Percentiles rank a stretch among this genome's conserved stretches.
Conservation (phyloP, 2,888 invertebrate genomes). For the Endotricha flammealis region DNA sequence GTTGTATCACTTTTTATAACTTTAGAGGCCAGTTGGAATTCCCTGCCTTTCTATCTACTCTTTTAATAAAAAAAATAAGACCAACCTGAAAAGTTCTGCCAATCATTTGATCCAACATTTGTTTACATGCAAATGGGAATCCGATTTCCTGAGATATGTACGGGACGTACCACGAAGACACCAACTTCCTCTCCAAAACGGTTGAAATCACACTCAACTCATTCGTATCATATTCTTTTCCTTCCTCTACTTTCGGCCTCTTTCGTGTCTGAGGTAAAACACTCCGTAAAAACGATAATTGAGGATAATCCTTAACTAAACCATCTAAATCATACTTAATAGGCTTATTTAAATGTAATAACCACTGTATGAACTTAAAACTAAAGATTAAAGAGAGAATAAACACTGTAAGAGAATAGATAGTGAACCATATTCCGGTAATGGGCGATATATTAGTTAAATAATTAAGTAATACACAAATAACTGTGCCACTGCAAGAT, state of each 20-base stretch:
- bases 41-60: too few relatives aligned
- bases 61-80: conserved; percentile 13
- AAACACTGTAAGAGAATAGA: conserved; percentile 58
- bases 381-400: conserved; percentile 64
- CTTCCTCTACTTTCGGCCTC: conserved; percentile 24
- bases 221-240: conserved; percentile 63
- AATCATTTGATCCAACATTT: conserved; percentile 71
- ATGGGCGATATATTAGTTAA: conserved; percentile 61
- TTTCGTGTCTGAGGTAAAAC: conserved; percentile 38
- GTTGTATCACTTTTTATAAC: too few relatives aligned
- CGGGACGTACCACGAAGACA: conserved; percentile 70
- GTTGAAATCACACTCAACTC: conserved; percentile 67
- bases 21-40: too few relatives aligned
- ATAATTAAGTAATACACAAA: conserved; percentile 52
- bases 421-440: conserved; percentile 60
- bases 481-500: conserved; percentile 45
- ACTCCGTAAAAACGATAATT: conserved; percentile 32
- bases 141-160: conserved; percentile 70
- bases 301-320: conserved; percentile 43
- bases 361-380: conserved; percentile 73
- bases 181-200: conserved; percentile 60
- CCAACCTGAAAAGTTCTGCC: conserved; percentile 64
- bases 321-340: conserved; percentile 58
- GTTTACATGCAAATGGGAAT: conserved; percentile 72
- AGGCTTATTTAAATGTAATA: conserved; percentile 73